phyloP scores from a whole-genome alignment of 2,113 vertebrate genomes.

The Vulpes vulpes region DNA sequence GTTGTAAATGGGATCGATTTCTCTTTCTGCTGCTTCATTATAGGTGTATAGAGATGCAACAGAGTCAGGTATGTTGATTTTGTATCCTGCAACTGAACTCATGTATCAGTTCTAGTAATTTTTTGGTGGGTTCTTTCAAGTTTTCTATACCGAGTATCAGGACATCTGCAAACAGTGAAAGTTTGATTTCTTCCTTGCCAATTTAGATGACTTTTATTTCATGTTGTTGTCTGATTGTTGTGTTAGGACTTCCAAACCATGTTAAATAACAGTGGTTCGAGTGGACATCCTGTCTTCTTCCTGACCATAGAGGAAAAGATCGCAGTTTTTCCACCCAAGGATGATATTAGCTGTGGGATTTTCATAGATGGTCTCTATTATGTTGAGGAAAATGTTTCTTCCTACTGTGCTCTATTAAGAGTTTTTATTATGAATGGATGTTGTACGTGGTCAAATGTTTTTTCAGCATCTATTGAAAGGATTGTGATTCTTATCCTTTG shows the following conservation, averaged over 20 bases:
- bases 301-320: background rate
- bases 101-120: background rate
- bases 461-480: background rate
- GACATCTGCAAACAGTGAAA: background rate
- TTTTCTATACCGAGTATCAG: background rate
- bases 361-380: background rate
- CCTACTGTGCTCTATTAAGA: background rate
- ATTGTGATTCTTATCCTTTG: background rate
- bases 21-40: background rate
- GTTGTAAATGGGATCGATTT: background rate
- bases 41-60: background rate
- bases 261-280: background rate
- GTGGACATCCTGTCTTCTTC: background rate
- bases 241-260: background rate
- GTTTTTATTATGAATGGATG: background rate
- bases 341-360: background rate
- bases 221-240: background rate
- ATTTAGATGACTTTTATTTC: background rate
- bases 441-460: background rate
- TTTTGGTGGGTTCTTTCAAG: background rate
- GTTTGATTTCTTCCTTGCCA: background rate
- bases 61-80: background rate
- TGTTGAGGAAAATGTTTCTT: background rate
- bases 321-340: background rate
- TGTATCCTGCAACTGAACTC: background rate